Base-by-base conservation (phyloP, 2,888 invertebrate genomes). In the Hypselothyrea guttata region DNA sequence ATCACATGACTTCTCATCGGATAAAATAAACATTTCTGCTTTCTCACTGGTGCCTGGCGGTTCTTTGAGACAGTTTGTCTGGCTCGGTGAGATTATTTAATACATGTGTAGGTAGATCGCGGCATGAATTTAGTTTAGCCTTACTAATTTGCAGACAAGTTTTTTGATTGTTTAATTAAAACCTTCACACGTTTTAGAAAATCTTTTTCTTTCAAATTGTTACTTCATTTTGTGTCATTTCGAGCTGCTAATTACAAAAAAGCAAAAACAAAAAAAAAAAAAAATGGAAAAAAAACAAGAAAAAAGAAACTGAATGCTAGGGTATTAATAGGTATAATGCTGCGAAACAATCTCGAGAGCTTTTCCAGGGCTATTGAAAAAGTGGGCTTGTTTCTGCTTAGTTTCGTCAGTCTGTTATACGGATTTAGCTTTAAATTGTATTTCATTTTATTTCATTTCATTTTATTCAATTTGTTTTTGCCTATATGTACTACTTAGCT, bases 61-160 rank as follows among this genome's bases (percentile, higher is more conserved):
- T 54, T 68, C 64, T 63, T 22, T 35, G 12, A 57, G 65, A 63
- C 59, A 54, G 38, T 30, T 15, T 58, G 64, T 60, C 57, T 73
- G 45, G 31, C 11, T 16, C 3, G n/a, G 5, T 5, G 9, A 27
- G 11, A 27, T 4, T 27, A 33, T 12, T 27, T 41, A 41, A 22
- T 22, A 22, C 22, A 22, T 22, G 2, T 22, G 3, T 22, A 22
- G 22, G 31, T 31, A 13, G 34, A 28, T 56, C 60, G 52, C 60
- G 33, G 16, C 28, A 38, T 31, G 28, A 51, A n/a, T 51, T 73
- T 72, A 45, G 57, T 63, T 56, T 44, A 12, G 28, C 16, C 53
- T 61, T 60, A 75, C 83, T 79, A 84, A 79, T 84, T 78, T 64
- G 59, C 59, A 55, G 76, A 77, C 84, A 64, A 66, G 77, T 77